Base-by-base conservation (phyloP, 2,113 vertebrate species). In the Glaucidium brasilianum region DNA sequence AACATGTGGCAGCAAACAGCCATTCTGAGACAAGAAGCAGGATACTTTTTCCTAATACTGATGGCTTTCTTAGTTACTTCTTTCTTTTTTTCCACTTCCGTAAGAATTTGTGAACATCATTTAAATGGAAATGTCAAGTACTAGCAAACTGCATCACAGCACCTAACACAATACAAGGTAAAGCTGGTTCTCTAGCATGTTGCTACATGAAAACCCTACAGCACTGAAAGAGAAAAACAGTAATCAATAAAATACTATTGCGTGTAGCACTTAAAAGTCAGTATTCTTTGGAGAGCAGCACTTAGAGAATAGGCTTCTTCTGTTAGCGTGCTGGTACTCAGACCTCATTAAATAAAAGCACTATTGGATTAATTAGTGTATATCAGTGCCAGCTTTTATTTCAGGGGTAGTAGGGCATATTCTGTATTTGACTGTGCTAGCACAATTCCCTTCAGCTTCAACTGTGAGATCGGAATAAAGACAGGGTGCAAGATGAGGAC, bases 231-330 rank as follows among this genome's bases (percentile, higher is more conserved):
- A 77, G 68, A 66, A 85, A 84, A 90, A 26, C n/a, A 92, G 27
- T 72, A 83, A 97, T 83, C 91, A 88, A 96, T 93, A 90, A 85
- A 90, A 85, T 43, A 52, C 45, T 60, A 27, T 29, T 91, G 29
- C 1, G 0, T 85, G 43, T 86, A 26, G 20, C 12, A 3, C 59
- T 85, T 92, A 72, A 94, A 90, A 97, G 39, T 29, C 0, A 1
- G 1, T 59, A 43, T 49, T 78, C 91, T 79, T 97, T 37, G 55
- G 52, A 86, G 35, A 79, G 29, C 21, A 85, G 26, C 3, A 3
- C 50, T 75, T 41, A 59, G 39, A 73, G 66, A 95, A 76, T 10
- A 93, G 71, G 55, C 80, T 80, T 75, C 68, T 75, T 74, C 59
- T 6, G 0, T 87, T 64, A 86, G 47, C 8, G 0, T 66, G 45